Conservation (phyloP, 2,113 vertebrate species). For the Aspidoscelis tigris region DNA sequence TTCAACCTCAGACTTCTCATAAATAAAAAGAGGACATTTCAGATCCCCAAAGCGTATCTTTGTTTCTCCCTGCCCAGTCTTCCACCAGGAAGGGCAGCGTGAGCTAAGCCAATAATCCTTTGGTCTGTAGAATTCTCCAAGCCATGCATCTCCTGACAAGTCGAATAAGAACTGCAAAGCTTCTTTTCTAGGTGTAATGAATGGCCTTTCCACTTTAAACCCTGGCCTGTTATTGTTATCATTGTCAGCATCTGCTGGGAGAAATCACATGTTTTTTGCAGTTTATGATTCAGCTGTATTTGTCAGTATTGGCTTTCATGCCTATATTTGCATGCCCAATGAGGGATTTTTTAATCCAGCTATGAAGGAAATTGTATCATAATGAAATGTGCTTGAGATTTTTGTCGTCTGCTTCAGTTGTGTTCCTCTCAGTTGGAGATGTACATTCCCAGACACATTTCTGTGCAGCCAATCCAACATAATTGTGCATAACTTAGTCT, state of each 20-base stretch:
- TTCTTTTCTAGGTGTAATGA: not conserved
- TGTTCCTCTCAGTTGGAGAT: not conserved
- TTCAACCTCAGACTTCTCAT: not conserved
- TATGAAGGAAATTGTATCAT: not conserved
- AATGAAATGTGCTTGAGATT: not conserved
- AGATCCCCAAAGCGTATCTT: not conserved
- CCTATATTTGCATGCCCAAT: not conserved
- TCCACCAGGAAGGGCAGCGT: not conserved
- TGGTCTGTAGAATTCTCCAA: not conserved
- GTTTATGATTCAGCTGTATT: not conserved
- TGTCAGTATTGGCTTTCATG: not conserved
- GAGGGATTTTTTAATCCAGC: not conserved
- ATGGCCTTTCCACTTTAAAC: not conserved
- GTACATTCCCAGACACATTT: not conserved
- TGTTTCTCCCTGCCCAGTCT: not conserved
- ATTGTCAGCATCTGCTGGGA: not conserved
- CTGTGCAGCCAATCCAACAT: not conserved
- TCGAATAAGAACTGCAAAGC: not conserved
- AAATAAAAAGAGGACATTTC: not conserved
- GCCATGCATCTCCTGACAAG: not conserved
- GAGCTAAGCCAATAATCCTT: not conserved
- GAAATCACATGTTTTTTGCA: not conserved
- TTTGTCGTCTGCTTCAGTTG: not conserved
- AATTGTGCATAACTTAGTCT: not conserved
- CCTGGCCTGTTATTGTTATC: not conserved